A percentile compares a stretch with the other conserved stretches of the same genome.
These are phyloP conservation scores for Poecilia gillii DNA, from an alignment of 2,797 vertebrate species.

Conservation along the genomic window DNA sequence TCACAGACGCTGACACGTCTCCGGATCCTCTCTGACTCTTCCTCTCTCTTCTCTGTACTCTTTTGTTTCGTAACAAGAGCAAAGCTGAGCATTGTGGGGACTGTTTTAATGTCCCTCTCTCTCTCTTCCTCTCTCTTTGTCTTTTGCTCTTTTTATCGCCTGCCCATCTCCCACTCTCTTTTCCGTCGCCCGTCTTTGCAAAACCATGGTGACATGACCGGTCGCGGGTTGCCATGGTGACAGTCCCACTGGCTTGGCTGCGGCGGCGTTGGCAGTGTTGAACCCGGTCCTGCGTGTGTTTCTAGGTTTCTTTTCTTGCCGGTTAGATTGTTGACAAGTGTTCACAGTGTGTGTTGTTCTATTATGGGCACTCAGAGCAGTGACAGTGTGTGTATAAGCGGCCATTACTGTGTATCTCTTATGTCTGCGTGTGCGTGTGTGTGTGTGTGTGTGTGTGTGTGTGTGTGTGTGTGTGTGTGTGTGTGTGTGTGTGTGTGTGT, in stretches of 20 bases:
- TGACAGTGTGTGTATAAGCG: constrained; percentile 7
- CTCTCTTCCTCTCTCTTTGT: constrained; percentile 68
- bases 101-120: constrained; percentile 68
- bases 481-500: constrained; percentile 6
- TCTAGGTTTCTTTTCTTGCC: constrained; percentile 27
- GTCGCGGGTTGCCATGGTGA: constrained; percentile 96
- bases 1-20: constrained; percentile 37
- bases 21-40: constrained; percentile 35
- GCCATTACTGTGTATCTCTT: constrained; percentile 5
- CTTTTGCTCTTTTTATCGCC: constrained; percentile 72
- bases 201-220: constrained; percentile 87
- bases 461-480: constrained; percentile 22
- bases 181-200: constrained; percentile 70
- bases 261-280: constrained; percentile 52
- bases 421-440: not conserved
- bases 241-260: constrained; percentile 82
- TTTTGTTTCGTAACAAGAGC: constrained; percentile 64
- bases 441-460: constrained; percentile 29
- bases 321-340: constrained; percentile 45
- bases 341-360: constrained; percentile 24
- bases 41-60: constrained; percentile 15
- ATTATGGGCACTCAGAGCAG: constrained; percentile 10
- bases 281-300: constrained; percentile 31
- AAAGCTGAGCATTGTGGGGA: constrained; percentile 48
- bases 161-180: constrained; percentile 62